Evolutionary conservation across 2,888 invertebrate genomes (phyloP).

Genomic region (Schizotus pectinicornis): DNA sequence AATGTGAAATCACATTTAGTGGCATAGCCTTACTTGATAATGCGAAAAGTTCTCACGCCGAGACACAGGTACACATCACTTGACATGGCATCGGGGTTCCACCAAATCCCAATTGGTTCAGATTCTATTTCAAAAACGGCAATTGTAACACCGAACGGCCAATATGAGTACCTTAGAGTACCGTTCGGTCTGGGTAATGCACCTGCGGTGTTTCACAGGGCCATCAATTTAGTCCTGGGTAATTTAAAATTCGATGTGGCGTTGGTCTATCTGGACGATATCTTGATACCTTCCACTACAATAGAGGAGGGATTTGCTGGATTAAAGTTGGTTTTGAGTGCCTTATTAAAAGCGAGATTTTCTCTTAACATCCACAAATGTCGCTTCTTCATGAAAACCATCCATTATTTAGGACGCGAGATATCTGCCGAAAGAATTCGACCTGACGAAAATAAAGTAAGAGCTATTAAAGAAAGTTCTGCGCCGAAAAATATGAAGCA

Average conservation of each 20-base stretch:
- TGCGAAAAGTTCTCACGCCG: too few species aligned
- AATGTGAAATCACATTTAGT: too few species aligned
- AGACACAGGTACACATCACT: too few species aligned
- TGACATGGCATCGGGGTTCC: slow-evolving; percentile 46
- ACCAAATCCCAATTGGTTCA: slow-evolving; percentile 48
- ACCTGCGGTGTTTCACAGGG: slow-evolving; percentile 33
- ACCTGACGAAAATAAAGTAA: slow-evolving; percentile 39
- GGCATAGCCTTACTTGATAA: too few species aligned
- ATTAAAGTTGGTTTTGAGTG: slow-evolving; percentile 12
- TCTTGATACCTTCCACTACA: slow-evolving; percentile 32
- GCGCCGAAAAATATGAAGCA: slow-evolving; percentile 37
- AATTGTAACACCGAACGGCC: slow-evolving; percentile 44
- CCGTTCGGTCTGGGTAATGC: slow-evolving; percentile 49
- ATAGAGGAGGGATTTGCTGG: slow-evolving; percentile 25
- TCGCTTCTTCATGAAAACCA: slow-evolving; percentile 31
- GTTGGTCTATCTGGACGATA: slow-evolving; percentile 35
- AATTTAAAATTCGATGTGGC: slow-evolving; percentile 10
- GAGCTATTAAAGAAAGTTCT: slow-evolving; percentile 36
- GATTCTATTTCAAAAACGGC: slow-evolving; percentile 43
- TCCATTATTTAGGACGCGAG: slow-evolving; percentile 42
- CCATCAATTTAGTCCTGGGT: slow-evolving; percentile 24
- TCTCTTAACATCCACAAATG: slow-evolving; percentile 33
- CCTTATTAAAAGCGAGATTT: slow-evolving; percentile 25
- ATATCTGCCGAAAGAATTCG: slow-evolving; percentile 37
- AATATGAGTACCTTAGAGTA: slow-evolving; percentile 45